Percentiles rank a stretch among this genome's conserved stretches.
Conservation (phyloP, 2,113 vertebrate species). For the Hyperoodon ampullatus region DNA sequence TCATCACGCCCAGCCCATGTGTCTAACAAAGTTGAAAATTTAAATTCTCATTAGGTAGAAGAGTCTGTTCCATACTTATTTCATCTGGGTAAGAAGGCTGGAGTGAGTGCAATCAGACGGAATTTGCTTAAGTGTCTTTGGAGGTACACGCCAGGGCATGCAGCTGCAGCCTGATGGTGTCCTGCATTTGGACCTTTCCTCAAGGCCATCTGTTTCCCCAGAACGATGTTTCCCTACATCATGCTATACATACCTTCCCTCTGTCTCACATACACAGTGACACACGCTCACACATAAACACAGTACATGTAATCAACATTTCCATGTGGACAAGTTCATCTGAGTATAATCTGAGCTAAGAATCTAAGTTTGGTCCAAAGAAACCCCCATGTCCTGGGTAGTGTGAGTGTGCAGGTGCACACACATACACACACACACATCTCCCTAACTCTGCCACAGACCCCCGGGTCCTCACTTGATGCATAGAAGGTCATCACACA, state of each 20-base stretch:
- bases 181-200: not conserved
- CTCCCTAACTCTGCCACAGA: fast-evolving
- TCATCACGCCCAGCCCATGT: not conserved
- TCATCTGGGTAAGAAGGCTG: conserved; percentile 4
- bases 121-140: not conserved
- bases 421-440: fast-evolving
- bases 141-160: not conserved
- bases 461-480: too few relatives aligned
- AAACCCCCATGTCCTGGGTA: not conserved
- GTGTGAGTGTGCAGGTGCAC: fast-evolving
- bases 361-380: not conserved
- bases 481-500: fast-evolving
- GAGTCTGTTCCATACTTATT: not conserved
- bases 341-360: not conserved
- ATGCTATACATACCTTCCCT: not conserved
- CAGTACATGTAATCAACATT: fast-evolving
- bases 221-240: not conserved
- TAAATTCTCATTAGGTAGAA: conserved; percentile 59
- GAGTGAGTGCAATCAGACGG: not conserved
- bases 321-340: not conserved
- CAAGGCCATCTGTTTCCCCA: conserved; percentile 2
- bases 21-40: conserved; percentile 11
- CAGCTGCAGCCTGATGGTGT: not conserved
- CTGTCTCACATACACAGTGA: not conserved
- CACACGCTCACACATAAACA: not conserved